Conservation (phyloP, 2,797 vertebrate species). For the Alectoris magna region DNA sequence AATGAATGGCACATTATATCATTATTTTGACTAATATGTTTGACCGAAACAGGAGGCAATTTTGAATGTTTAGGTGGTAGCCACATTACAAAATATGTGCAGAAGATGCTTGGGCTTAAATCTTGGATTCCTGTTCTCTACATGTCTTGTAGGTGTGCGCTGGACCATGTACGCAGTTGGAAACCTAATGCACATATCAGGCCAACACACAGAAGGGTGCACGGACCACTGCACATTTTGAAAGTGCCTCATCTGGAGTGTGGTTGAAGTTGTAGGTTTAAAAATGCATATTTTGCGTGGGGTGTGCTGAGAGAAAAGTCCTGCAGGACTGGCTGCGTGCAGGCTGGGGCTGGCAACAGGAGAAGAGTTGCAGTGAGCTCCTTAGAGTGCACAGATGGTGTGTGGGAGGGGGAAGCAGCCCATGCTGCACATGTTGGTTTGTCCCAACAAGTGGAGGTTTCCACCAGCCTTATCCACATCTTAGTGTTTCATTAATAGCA, state of each 20-base stretch:
- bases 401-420: background rate
- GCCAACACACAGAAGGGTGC: background rate
- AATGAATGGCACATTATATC: background rate
- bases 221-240: background rate
- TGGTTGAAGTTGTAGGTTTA: background rate
- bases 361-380: background rate
- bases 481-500: background rate
- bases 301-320: background rate
- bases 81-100: background rate
- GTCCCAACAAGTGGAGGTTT: background rate
- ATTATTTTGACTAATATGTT: background rate
- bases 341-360: background rate
- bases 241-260: background rate
- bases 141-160: background rate
- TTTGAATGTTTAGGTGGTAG: background rate
- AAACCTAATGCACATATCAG: background rate
- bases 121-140: background rate
- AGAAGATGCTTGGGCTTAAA: background rate
- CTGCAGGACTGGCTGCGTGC: background rate
- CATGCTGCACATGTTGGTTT: background rate
- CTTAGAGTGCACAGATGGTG: background rate
- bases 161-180: background rate
- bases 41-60: background rate
- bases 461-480: background rate
- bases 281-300: background rate